phyloP scores from a whole-genome alignment of 2,888 invertebrate genomes.

The Ellobium chinense region DNA sequence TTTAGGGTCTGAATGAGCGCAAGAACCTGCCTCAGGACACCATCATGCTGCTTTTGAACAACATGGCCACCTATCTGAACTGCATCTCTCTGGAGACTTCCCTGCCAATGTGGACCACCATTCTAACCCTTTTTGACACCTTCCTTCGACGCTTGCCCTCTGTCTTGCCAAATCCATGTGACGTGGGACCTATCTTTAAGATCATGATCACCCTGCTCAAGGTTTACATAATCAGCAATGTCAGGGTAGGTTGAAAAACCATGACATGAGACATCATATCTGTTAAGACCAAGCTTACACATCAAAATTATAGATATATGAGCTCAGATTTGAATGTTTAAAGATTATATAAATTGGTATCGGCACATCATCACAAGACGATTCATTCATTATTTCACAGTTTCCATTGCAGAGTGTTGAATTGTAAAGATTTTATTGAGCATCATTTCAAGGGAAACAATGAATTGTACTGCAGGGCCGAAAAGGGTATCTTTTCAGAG shows the following conservation, averaged over 20 bases:
- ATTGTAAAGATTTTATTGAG: too few species aligned
- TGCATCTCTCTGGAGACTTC: slow-evolving; percentile 90
- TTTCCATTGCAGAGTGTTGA: too few species aligned
- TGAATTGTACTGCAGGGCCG: too few species aligned
- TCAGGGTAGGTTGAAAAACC: slow-evolving; percentile 87
- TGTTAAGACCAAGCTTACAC: too few species aligned
- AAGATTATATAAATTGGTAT: too few species aligned
- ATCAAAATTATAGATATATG: too few species aligned
- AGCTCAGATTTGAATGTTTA: too few species aligned
- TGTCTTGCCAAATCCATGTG: slow-evolving; percentile 73
- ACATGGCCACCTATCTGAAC: slow-evolving; percentile 95
- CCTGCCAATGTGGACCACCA: slow-evolving; percentile 87
- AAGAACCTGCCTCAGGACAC: slow-evolving; percentile 85
- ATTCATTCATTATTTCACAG: too few species aligned
- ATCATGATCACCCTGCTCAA: slow-evolving; percentile 83
- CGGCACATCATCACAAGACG: too few species aligned
- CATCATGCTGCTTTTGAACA: slow-evolving; percentile 90
- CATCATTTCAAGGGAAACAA: too few species aligned
- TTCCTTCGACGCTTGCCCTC: slow-evolving; percentile 85
- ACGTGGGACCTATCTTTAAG: slow-evolving; percentile 78
- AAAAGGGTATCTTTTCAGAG: too few species aligned
- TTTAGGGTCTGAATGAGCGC: slow-evolving; percentile 85
- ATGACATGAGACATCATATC: too few species aligned
- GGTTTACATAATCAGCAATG: slow-evolving; percentile 89
- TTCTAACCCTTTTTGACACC: slow-evolving; percentile 91